These are phyloP conservation scores for Sebastes variabilis DNA, from an alignment of 2,797 vertebrate species.

Conservation along the genomic window DNA sequence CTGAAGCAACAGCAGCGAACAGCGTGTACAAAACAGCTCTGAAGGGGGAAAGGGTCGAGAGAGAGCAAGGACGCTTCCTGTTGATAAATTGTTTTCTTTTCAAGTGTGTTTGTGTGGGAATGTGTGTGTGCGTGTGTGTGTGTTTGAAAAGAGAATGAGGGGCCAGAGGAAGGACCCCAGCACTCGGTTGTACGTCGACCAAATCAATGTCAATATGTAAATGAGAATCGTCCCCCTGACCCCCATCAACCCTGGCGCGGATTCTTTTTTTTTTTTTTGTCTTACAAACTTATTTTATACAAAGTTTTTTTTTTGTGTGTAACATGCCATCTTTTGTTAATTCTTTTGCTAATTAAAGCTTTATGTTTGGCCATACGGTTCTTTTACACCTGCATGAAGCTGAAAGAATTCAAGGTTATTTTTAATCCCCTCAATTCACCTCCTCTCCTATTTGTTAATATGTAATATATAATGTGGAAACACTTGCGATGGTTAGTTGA, in stretches of 20 bases:
- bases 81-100: constrained; percentile 40
- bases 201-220: constrained; percentile 98
- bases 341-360: constrained; percentile 86
- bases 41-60: constrained; percentile 6
- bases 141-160: constrained; percentile 62
- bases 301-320: constrained; percentile 80
- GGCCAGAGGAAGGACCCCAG: constrained; percentile 78
- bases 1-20: constrained; percentile 75
- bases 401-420: constrained; percentile 84
- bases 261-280: constrained; percentile 84
- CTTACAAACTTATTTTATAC: constrained; percentile 87
- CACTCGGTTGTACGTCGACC: constrained; percentile 93
- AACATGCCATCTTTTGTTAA: constrained; percentile 79
- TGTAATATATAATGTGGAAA: constrained; percentile 80
- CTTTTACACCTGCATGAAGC: constrained; percentile 90
- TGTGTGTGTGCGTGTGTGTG: constrained; percentile 39
- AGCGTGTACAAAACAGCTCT: constrained; percentile 43
- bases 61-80: constrained; percentile 36
- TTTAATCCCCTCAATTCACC: constrained; percentile 24
- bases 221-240: constrained; percentile 81
- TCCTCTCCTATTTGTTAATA: constrained; percentile 82
- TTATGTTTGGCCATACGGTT: constrained; percentile 87
- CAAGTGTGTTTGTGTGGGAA: constrained; percentile 25
- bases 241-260: constrained; percentile 26
- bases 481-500: constrained; percentile 34